Percentiles rank a stretch among this genome's conserved stretches.
phyloP scores from a whole-genome alignment of 2,797 vertebrate species.

The Aldrovandia affinis region DNA sequence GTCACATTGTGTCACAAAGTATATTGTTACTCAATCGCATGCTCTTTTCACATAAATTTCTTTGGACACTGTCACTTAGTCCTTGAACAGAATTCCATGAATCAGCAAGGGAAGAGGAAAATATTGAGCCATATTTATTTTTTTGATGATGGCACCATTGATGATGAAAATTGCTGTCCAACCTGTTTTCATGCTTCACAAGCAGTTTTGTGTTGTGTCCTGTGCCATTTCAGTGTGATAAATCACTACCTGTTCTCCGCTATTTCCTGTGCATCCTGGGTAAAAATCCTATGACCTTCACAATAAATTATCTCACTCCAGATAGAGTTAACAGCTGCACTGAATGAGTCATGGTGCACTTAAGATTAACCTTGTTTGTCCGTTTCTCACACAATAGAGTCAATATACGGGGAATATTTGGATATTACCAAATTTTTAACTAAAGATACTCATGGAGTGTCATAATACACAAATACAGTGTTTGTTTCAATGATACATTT shows the following conservation, averaged over 20 bases:
- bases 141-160: not conserved
- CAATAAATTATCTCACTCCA: not conserved
- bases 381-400: too few species aligned
- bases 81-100: not conserved
- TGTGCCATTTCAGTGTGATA: not conserved
- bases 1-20: not conserved
- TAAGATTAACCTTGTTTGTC: not conserved
- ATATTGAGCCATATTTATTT: not conserved
- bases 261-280: not conserved
- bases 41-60: not conserved
- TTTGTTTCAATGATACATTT: too few species aligned
- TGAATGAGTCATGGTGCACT: not conserved
- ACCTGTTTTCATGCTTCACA: not conserved
- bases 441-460: too few species aligned
- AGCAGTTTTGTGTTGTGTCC: not conserved
- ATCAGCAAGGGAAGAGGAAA: conserved; percentile 8
- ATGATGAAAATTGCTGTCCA: not conserved
- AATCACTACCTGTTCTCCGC: not conserved
- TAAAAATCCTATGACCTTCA: not conserved
- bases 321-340: not conserved
- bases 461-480: too few species aligned
- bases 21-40: not conserved
- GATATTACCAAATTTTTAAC: too few species aligned
- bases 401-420: too few species aligned
- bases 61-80: not conserved